Conservation (phyloP, 2,797 vertebrate genomes). For the Mormyrus proboscirostris region DNA sequence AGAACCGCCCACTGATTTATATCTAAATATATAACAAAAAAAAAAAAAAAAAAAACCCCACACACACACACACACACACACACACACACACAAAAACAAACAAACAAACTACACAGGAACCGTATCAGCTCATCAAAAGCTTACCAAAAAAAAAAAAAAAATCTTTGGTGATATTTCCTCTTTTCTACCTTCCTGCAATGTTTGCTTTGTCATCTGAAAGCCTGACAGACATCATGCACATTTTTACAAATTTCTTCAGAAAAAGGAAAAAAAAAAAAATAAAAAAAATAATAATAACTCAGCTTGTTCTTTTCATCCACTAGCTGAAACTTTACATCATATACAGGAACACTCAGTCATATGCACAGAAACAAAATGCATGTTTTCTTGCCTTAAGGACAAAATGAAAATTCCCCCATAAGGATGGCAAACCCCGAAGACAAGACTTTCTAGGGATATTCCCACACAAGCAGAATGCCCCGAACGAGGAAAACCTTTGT, state of each 20-base stretch:
- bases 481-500: background rate
- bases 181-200: background rate
- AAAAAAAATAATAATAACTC: background rate
- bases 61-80: too few relatives aligned
- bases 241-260: background rate
- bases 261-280: too few relatives aligned
- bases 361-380: background rate
- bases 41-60: background rate
- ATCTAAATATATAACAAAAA: background rate
- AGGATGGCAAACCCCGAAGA: background rate
- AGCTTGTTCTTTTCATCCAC: background rate
- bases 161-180: constrained; percentile 8
- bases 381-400: background rate
- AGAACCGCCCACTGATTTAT: background rate
- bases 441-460: background rate
- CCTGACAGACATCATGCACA: background rate
- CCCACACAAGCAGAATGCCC: background rate
- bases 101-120: background rate
- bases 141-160: background rate
- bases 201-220: background rate
- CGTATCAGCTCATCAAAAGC: background rate
- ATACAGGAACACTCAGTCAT: background rate
- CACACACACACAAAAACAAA: too few relatives aligned
- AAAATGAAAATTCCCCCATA: background rate
- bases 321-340: background rate